Conservation (phyloP, 1,140 invertebrate species). For the Heliconius nattereri region DNA sequence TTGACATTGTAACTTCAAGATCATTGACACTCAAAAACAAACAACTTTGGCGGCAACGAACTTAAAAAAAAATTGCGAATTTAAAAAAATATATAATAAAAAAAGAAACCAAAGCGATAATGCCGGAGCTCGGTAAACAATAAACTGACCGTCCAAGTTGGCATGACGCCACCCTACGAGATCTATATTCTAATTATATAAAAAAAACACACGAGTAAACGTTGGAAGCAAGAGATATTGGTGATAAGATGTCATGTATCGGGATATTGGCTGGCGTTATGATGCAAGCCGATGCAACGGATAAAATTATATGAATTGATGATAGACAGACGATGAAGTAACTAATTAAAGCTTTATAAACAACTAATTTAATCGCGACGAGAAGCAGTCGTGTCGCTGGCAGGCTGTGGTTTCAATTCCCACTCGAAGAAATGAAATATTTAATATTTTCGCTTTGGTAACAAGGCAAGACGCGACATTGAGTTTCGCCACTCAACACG, state of each 20-base stretch:
- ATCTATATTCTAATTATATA: slow-evolving; percentile 56
- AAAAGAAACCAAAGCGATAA: slow-evolving; percentile 27
- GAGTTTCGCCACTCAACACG: too few relatives aligned
- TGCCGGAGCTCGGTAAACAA: slow-evolving; percentile 45
- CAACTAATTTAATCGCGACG: too few relatives aligned
- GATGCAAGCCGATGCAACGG: background rate
- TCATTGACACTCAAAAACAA: slow-evolving; percentile 17
- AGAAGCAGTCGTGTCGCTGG: too few relatives aligned
- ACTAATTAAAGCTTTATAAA: background rate
- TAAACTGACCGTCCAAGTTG: slow-evolving; percentile 49
- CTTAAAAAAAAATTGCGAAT: background rate
- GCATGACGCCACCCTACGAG: slow-evolving; percentile 46
- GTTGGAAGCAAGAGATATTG: slow-evolving; percentile 32
- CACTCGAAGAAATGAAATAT: too few relatives aligned
- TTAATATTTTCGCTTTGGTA: too few relatives aligned
- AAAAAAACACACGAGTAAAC: slow-evolving; percentile 44
- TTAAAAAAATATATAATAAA: background rate
- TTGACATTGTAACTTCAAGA: background rate
- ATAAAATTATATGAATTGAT: background rate
- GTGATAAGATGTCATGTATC: slow-evolving; percentile 20
- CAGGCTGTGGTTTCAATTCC: too few relatives aligned
- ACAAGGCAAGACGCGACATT: too few relatives aligned
- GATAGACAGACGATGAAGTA: background rate
- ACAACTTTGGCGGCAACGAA: background rate
- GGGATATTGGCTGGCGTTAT: slow-evolving; percentile 13